Percentiles rank a stretch among this genome's conserved stretches.
phyloP scores from a whole-genome alignment of 2,113 vertebrate species.

The Lamprologus speciosus region DNA sequence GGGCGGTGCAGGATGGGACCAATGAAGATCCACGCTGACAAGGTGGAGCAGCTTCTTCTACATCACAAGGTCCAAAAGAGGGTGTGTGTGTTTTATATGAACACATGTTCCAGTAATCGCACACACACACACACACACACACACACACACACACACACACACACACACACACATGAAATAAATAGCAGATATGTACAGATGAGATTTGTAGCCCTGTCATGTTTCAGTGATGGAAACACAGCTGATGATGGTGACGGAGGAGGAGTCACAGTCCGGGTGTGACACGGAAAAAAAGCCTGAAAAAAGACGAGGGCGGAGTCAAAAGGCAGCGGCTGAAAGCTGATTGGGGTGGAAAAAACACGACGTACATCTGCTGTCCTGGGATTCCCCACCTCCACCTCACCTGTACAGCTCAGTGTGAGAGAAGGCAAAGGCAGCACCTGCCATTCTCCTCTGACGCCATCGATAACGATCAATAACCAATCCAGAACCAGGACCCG shows the following conservation, averaged over 20 bases:
- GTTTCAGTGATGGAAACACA: neutral
- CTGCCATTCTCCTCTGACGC: neutral
- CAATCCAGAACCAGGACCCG: neutral
- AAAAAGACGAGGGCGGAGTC: neutral
- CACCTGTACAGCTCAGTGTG: neutral
- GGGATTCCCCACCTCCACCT: neutral
- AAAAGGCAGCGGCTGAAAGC: neutral
- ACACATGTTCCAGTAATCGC: neutral
- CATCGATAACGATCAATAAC: neutral
- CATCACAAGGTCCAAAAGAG: neutral
- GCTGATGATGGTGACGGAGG: neutral
- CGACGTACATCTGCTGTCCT: neutral
- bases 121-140: neutral
- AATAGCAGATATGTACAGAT: slow-evolving; percentile 53
- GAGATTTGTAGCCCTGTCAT: slow-evolving; percentile 55
- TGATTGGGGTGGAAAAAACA: neutral
- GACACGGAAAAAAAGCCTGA: neutral
- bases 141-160: neutral
- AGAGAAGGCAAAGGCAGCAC: neutral
- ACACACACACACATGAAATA: slow-evolving; percentile 35
- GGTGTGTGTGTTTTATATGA: neutral
- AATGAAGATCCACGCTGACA: neutral
- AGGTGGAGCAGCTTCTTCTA: neutral
- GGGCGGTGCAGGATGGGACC: neutral
- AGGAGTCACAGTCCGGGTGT: neutral